Conservation (phyloP, 2,113 vertebrate genomes). For the Labrus mixtus region DNA sequence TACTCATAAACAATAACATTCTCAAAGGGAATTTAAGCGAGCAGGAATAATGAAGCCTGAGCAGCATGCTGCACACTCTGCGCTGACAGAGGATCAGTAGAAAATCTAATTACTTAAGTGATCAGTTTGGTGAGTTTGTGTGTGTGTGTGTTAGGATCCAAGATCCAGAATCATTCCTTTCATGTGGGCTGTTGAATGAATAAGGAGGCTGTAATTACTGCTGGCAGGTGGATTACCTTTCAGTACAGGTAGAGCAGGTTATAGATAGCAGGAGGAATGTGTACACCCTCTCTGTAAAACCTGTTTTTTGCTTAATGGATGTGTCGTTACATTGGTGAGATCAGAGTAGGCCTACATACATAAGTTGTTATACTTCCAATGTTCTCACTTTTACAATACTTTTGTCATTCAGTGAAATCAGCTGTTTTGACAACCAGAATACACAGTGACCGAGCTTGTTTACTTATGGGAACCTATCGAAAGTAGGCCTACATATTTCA, state of each 20-base stretch:
- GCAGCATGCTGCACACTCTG: not conserved
- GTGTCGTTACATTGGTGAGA: not conserved
- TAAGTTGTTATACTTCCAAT: not conserved
- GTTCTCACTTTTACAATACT: not conserved
- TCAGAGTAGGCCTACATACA: not conserved
- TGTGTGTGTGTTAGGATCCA: slow-evolving; percentile 11
- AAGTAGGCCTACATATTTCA: no score
- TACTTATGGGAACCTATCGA: no score
- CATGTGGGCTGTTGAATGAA: slow-evolving; percentile 23
- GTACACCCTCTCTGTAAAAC: slow-evolving; percentile 19
- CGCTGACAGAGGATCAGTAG: slow-evolving; percentile 39
- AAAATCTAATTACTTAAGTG: slow-evolving; percentile 35
- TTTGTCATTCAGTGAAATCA: no score
- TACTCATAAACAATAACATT: slow-evolving; percentile 42
- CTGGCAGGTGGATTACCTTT: slow-evolving; percentile 31
- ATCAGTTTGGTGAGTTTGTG: slow-evolving; percentile 11
- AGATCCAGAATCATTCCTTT: slow-evolving; percentile 15
- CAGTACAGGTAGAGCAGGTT: slow-evolving; percentile 68
- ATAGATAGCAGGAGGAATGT: slow-evolving; percentile 16
- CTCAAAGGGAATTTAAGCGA: slow-evolving; percentile 46
- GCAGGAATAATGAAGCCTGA: slow-evolving; percentile 45
- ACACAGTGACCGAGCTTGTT: no score
- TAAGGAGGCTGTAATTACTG: slow-evolving; percentile 26
- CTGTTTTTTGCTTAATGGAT: slow-evolving; percentile 1
- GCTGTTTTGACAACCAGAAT: no score